These are phyloP conservation scores for Folsomia manolachei DNA, from an alignment of 2,888 invertebrate genomes.

Conservation along the genomic window DNA sequence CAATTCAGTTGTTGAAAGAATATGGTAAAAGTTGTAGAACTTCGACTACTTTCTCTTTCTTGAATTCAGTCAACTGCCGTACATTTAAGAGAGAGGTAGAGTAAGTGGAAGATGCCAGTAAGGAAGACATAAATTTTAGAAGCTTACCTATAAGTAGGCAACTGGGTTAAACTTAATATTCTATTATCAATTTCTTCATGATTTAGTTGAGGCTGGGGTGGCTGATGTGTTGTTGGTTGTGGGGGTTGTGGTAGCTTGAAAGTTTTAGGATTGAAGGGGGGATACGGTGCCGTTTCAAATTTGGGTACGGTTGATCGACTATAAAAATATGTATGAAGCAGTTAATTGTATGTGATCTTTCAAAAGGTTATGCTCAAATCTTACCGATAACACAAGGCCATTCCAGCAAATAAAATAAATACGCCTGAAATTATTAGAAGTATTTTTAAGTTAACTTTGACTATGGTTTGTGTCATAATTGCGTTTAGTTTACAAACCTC, in stretches of 20 bases:
- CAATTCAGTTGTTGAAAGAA: not conserved
- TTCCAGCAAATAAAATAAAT: conserved; percentile 96
- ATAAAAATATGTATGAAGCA: conserved; percentile 84
- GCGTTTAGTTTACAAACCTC: too few relatives aligned
- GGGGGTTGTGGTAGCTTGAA: conserved; percentile 44
- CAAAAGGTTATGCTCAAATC: too few relatives aligned
- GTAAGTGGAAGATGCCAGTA: not conserved
- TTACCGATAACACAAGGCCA: conserved; percentile 99
- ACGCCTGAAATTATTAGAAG: too few relatives aligned
- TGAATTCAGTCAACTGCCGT: not conserved
- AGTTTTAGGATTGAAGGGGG: conserved; percentile 48
- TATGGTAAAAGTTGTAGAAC: not conserved
- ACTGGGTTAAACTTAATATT: conserved; percentile 75
- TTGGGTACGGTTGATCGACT: conserved; percentile 54
- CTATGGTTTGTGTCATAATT: too few relatives aligned
- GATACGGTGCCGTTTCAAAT: conserved; percentile 44
- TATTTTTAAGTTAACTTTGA: too few relatives aligned
- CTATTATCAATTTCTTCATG: conserved; percentile 70
- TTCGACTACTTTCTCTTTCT: conserved; percentile 14
- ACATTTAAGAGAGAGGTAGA: not conserved
- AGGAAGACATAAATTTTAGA: not conserved
- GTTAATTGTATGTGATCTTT: too few relatives aligned
- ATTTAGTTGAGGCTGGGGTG: conserved; percentile 40
- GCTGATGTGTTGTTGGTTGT: conserved; percentile 28
- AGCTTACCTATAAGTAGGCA: conserved; percentile 56